Evolutionary conservation across 2,113 vertebrate genomes (phyloP).

Genomic region (Melanostigma gelatinosum): DNA sequence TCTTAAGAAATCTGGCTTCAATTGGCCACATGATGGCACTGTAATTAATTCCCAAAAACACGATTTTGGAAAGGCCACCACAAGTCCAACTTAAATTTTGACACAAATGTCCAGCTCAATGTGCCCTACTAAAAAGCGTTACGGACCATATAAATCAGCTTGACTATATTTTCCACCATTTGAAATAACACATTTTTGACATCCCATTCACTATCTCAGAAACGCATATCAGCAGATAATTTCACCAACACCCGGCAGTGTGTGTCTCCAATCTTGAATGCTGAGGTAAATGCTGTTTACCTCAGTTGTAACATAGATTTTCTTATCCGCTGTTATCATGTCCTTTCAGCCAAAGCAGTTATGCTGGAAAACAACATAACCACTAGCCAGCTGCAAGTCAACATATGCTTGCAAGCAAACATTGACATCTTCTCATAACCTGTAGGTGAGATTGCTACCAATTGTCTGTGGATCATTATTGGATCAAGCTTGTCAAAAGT

Average conservation of each 20-base stretch:
- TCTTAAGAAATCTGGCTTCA: neutral
- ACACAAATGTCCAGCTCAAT: neutral
- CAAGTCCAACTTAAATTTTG: neutral
- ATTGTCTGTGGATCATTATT: no score
- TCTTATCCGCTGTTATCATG: neutral
- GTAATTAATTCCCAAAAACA: neutral
- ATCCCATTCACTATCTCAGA: neutral
- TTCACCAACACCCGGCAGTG: constrained; percentile 1
- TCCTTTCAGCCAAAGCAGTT: neutral
- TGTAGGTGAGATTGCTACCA: no score
- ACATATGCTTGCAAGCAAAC: neutral
- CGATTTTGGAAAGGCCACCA: neutral
- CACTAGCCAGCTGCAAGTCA: neutral
- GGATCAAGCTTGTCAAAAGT: neutral
- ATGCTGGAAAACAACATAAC: neutral
- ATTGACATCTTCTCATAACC: no score
- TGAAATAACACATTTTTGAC: neutral
- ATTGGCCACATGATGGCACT: neutral
- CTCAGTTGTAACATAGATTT: neutral
- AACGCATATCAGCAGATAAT: neutral
- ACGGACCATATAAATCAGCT: no score
- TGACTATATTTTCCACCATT: no score
- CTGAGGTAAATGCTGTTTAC: neutral
- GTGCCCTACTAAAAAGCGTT: neutral
- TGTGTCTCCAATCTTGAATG: neutral